Percentiles rank a stretch among this genome's conserved stretches.
Evolutionary conservation across 2,888 invertebrate genomes (phyloP).

Genomic region (Hypena proboscidalis): DNA sequence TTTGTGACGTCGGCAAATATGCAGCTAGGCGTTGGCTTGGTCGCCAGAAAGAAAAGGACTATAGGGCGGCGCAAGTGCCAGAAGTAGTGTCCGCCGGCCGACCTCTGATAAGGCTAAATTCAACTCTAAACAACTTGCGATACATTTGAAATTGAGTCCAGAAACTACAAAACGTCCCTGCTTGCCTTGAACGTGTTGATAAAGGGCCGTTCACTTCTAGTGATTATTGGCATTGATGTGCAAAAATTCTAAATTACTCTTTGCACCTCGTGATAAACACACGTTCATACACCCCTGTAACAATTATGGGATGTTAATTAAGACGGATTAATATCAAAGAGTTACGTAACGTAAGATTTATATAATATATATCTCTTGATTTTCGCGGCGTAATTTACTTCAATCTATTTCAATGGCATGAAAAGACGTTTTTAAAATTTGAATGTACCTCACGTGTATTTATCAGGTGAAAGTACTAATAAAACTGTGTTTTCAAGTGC

Average conservation of each 20-base stretch:
- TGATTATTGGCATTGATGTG: conserved; percentile 25
- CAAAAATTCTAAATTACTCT: conserved; percentile 28
- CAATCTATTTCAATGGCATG: no score
- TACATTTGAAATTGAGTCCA: conserved; percentile 52
- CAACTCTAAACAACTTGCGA: conserved; percentile 37
- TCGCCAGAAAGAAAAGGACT: conserved; percentile 60
- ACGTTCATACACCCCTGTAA: conserved; percentile 9
- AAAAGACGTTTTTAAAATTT: no score
- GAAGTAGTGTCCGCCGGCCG: conserved; percentile 19
- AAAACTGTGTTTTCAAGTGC: no score
- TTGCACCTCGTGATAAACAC: conserved; percentile 13
- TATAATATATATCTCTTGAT: no score
- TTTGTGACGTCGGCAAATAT: conserved; percentile 72
- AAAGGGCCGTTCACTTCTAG: conserved; percentile 69
- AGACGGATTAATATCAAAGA: conserved; percentile 3
- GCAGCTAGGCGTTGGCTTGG: conserved; percentile 69
- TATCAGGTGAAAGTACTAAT: no score
- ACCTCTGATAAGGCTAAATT: conserved; percentile 27
- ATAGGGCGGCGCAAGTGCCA: conserved; percentile 42
- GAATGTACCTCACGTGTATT: no score
- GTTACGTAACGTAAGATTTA: not conserved
- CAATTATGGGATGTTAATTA: conserved; percentile 22
- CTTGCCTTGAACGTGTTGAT: conserved; percentile 75
- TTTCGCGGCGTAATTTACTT: no score
- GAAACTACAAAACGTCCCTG: conserved; percentile 56